Base-by-base conservation (phyloP, 2,888 invertebrate species). In the Tenthredo distinguenda region DNA sequence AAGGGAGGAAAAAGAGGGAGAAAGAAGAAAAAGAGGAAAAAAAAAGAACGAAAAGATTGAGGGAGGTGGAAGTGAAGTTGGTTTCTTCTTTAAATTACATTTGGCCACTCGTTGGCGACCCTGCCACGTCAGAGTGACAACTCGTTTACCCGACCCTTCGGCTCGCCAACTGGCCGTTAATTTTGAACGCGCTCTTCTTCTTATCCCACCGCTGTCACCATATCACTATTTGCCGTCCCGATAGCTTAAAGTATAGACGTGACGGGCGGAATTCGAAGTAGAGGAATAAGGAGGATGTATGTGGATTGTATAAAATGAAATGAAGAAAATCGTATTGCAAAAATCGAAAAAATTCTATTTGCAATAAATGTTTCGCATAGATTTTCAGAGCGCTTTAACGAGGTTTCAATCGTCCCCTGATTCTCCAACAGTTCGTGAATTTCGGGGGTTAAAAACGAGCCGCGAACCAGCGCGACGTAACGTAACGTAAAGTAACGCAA, bases 11-110 rank as follows among this genome's bases (percentile, higher is more conserved):
- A 79, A 72, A 40, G 47, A 83, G 82, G 68, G 31, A 50, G 79
- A 85, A 71, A 65, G 84, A 74, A 21, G 55, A 40, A n/a, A 83
- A 12, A 34, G 84, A 58, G 82, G 86, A 76, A 55, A 86, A 65
- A 72, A 31, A 76, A 85, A 34, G 37, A 86, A 71, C 3, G 81
- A 84, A 85, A 74, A 21, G 74, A 74, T 74, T 47, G 88, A 87
- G 84, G 86, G 26, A 40, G 88, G 85, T 74, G 88, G 86, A 50
- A 87, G 87, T 83, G 68, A 79, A 91, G 88, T 91, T 91, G 89
- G 90, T 50, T 90, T 88, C 90, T 91, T 91, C 91, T 91, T 92
- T 91, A 92, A 92, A 92, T 92, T 92, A 92, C 92, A 91, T 92
- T 92, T 91, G 92, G 91, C 92, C 91, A 91, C 91, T 92, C 91